These are phyloP conservation scores for Mercenaria mercenaria DNA, from an alignment of 1,140 invertebrate species.

Conservation along the genomic window DNA sequence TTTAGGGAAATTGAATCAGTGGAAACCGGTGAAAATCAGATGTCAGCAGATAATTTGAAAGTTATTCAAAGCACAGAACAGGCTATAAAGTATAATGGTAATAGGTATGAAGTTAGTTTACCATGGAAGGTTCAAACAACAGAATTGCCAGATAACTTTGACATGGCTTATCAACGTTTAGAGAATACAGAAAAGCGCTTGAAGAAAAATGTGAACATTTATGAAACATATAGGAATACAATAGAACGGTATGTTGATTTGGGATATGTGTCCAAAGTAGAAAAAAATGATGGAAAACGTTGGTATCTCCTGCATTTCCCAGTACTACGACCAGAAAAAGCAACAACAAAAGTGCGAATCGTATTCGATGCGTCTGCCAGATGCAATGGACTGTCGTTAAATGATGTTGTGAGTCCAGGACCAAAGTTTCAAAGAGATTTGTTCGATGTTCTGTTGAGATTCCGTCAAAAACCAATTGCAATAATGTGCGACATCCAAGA, in stretches of 20 bases:
- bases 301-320: constrained; percentile 64
- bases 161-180: not conserved
- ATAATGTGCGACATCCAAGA: constrained; percentile 43
- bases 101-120: constrained; percentile 25
- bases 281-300: not conserved
- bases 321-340: constrained; percentile 40
- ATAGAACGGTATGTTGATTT: too few relatives aligned
- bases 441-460: constrained; percentile 66
- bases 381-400: constrained; percentile 21
- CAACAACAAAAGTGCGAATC: constrained; percentile 54
- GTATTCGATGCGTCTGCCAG: constrained; percentile 58
- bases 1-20: constrained; percentile 25
- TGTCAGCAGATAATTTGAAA: not conserved
- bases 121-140: constrained; percentile 56
- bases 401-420: constrained; percentile 65
- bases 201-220: constrained; percentile 9
- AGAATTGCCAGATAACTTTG: constrained; percentile 14
- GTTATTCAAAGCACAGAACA: not conserved
- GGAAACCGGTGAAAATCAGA: not conserved
- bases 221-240: not conserved
- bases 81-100: not conserved
- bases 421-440: constrained; percentile 83
- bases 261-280: not conserved
- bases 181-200: constrained; percentile 41
- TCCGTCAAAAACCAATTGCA: constrained; percentile 65